Conservation (phyloP, 2,113 vertebrate genomes). For the Ovis aries region DNA sequence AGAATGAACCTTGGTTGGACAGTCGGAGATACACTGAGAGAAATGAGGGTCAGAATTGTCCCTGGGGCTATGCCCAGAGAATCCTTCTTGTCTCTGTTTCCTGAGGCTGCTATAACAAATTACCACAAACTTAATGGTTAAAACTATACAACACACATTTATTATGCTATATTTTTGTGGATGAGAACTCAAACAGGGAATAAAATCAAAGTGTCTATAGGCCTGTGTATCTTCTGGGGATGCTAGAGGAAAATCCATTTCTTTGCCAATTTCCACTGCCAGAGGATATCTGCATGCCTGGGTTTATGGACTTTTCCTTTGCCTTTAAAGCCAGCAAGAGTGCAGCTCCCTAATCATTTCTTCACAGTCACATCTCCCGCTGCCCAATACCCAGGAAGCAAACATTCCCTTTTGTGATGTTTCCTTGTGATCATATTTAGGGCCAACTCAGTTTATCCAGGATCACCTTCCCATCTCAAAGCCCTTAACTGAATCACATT, state of each 20-base stretch:
- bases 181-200: not conserved
- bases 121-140: not conserved
- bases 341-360: not conserved
- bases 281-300: not conserved
- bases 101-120: not conserved
- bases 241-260: not conserved
- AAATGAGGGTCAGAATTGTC: not conserved
- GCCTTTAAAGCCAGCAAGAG: not conserved
- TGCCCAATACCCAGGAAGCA: not conserved
- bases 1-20: not conserved
- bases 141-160: not conserved
- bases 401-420: not conserved
- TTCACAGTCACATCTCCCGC: not conserved
- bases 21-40: not conserved
- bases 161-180: not conserved
- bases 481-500: not conserved
- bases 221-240: not conserved
- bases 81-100: not conserved
- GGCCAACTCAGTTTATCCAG: not conserved
- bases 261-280: accelerated
- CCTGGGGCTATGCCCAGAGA: not conserved
- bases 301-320: not conserved
- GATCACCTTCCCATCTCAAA: not conserved
- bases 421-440: not conserved
- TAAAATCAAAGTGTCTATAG: not conserved